These are phyloP conservation scores for Hypselothyrea guttata DNA, from an alignment of 2,888 invertebrate genomes.

Conservation along the genomic window DNA sequence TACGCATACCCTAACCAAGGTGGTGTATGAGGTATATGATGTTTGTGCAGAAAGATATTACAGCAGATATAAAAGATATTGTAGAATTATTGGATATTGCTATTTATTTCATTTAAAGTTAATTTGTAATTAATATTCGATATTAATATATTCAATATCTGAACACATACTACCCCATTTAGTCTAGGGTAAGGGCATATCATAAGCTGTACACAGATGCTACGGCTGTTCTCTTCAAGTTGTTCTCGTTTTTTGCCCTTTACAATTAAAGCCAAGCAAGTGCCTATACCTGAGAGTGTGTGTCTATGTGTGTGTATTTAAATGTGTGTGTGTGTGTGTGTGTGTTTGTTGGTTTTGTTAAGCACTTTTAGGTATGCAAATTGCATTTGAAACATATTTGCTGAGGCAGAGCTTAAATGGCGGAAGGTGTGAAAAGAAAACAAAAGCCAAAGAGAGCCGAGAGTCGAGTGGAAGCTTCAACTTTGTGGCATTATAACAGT, in stretches of 20 bases:
- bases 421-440: slow-evolving; percentile 52
- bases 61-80: no score
- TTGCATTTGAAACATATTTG: slow-evolving; percentile 52
- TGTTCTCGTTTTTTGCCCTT: neutral
- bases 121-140: no score
- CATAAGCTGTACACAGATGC: no score
- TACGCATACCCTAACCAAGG: neutral
- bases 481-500: slow-evolving; percentile 50
- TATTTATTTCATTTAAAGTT: no score
- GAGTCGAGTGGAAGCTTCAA: slow-evolving; percentile 35
- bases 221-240: slow-evolving; percentile 2
- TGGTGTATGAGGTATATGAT: no score
- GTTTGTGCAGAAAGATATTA: no score
- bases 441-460: slow-evolving; percentile 38
- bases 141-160: no score
- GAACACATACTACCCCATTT: no score
- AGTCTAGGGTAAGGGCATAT: no score
- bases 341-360: slow-evolving; percentile 29
- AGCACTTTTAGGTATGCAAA: slow-evolving; percentile 65
- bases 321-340: no score
- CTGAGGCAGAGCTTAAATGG: slow-evolving; percentile 13
- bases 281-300: slow-evolving; percentile 16
- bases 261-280: slow-evolving; percentile 56
- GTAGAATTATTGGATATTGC: no score
- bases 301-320: slow-evolving; percentile 12